phyloP scores from a whole-genome alignment of 2,888 invertebrate genomes.

The Mesoligia furuncula region DNA sequence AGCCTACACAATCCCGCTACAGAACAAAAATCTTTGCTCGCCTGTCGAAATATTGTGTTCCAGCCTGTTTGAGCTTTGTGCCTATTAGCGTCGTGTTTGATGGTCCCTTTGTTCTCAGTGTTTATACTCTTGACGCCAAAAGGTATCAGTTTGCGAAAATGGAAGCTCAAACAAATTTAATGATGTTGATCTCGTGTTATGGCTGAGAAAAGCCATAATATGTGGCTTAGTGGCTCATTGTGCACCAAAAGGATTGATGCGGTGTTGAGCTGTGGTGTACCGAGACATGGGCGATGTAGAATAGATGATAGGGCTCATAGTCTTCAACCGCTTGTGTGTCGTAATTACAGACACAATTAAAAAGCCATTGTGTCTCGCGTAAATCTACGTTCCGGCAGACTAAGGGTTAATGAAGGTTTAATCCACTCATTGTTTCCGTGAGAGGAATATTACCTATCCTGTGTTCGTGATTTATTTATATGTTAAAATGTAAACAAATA shows the following conservation, averaged over 20 bases:
- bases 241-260: neutral
- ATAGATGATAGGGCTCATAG: neutral
- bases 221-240: constrained; percentile 3
- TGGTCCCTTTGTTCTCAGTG: constrained; percentile 40
- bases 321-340: too few species aligned
- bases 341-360: too few species aligned
- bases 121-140: constrained; percentile 26
- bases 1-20: too few species aligned
- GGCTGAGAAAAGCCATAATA: constrained; percentile 17
- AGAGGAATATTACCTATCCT: neutral
- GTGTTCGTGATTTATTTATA: too few species aligned
- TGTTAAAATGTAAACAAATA: too few species aligned
- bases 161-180: constrained; percentile 4
- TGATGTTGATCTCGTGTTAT: constrained; percentile 15
- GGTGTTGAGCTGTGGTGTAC: neutral
- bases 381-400: too few species aligned
- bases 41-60: constrained; percentile 25
- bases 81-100: constrained; percentile 29
- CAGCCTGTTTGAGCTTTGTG: neutral
- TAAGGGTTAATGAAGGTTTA: neutral
- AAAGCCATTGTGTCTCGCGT: too few species aligned
- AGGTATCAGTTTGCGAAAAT: constrained; percentile 28
- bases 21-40: constrained; percentile 17
- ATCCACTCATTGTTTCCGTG: neutral
- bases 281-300: neutral